A percentile compares a stretch with the other conserved stretches of the same genome.
Evolutionary conservation across 2,888 invertebrate genomes (phyloP).

Genomic region (Tiliacea citrago): DNA sequence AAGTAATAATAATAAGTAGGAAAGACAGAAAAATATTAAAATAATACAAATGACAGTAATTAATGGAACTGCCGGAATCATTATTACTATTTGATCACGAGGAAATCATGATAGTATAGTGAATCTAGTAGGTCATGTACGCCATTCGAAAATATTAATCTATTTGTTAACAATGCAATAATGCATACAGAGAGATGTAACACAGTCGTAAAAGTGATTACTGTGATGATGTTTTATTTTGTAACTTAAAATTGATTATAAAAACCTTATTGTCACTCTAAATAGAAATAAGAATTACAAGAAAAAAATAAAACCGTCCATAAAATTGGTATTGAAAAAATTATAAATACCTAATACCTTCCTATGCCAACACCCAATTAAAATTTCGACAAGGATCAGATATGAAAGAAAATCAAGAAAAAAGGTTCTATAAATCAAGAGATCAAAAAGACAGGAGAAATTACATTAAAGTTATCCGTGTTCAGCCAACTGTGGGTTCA

Average conservation of each 20-base stretch:
- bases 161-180: background rate
- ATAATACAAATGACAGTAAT: slow-evolving; percentile 21
- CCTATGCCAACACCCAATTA: background rate
- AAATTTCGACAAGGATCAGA: background rate
- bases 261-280: background rate
- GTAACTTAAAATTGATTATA: background rate
- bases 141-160: background rate
- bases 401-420: background rate
- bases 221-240: background rate
- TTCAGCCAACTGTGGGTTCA: slow-evolving; percentile 19
- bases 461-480: slow-evolving; percentile 8
- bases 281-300: background rate
- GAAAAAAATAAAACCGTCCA: background rate
- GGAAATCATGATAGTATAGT: background rate
- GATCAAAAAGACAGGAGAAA: slow-evolving; percentile 2
- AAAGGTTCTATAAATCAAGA: slow-evolving; percentile 5
- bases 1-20: slow-evolving; percentile 3
- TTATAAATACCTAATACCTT: background rate
- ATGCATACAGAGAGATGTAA: background rate
- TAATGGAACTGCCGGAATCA: slow-evolving; percentile 29
- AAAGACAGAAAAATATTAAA: slow-evolving; percentile 22
- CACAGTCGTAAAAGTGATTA: background rate
- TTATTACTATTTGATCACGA: background rate
- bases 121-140: slow-evolving; percentile 27
- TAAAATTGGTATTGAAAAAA: background rate